phyloP scores from a whole-genome alignment of 2,797 vertebrate genomes.

The Petrocephalus schoutedeni region DNA sequence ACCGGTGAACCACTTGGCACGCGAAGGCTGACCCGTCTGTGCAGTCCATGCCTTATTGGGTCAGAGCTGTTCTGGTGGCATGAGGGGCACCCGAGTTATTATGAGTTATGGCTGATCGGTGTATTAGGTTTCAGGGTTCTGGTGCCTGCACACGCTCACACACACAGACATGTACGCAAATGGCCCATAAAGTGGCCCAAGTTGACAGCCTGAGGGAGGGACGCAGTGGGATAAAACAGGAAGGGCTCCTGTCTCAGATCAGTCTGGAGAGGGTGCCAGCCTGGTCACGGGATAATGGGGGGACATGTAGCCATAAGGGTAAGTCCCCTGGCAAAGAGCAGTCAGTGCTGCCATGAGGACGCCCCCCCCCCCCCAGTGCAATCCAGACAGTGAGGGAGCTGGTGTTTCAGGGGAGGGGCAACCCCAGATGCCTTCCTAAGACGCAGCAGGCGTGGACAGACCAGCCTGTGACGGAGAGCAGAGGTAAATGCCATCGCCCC shows the following conservation, averaged over 20 bases:
- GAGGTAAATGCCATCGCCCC: neutral
- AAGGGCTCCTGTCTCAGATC: neutral
- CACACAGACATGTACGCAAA: neutral
- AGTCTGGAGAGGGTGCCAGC: neutral
- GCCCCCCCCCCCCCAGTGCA: neutral
- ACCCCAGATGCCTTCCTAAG: neutral
- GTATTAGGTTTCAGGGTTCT: neutral
- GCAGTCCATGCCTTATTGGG: neutral
- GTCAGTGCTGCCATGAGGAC: neutral
- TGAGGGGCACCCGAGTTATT: neutral
- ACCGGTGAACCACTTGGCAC: too few species aligned
- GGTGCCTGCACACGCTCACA: neutral
- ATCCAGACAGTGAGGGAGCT: neutral
- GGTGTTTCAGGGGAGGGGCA: neutral
- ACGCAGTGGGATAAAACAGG: constrained; percentile 5
- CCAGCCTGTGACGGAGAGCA: neutral
- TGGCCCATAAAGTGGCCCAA: too few species aligned
- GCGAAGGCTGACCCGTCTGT: neutral
- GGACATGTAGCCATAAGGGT: neutral
- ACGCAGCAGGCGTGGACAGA: neutral
- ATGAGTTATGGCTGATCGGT: neutral
- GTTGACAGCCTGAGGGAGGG: neutral
- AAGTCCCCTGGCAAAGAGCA: neutral
- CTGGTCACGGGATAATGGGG: neutral
- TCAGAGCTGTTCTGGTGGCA: neutral